phyloP scores from a whole-genome alignment of 2,888 invertebrate species.

The Pseudococcus jackbeardsleyi region DNA sequence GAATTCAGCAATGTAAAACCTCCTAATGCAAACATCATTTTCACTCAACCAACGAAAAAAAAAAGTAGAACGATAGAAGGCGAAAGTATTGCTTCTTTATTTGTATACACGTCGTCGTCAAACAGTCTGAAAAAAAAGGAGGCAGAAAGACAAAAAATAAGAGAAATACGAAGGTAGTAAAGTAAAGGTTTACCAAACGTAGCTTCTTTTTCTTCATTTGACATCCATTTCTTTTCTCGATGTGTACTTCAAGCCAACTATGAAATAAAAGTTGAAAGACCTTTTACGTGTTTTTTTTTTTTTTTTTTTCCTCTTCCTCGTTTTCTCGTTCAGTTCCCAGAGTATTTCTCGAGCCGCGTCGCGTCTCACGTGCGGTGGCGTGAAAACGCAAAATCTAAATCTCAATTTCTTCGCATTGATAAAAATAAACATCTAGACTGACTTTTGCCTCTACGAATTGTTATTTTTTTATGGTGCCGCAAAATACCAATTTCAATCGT shows the following conservation, averaged over 20 bases:
- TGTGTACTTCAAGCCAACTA: slow-evolving; percentile 7
- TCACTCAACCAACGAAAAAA: neutral
- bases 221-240: slow-evolving; percentile 32
- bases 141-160: neutral
- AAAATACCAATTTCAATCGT: slow-evolving; percentile 23
- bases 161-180: neutral
- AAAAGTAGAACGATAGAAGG: neutral
- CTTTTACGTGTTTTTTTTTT: neutral
- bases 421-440: slow-evolving; percentile 3
- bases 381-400: slow-evolving; percentile 16
- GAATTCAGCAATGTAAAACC: neutral
- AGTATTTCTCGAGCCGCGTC: neutral
- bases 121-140: neutral
- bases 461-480: slow-evolving; percentile 26
- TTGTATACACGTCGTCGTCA: neutral
- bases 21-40: neutral
- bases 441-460: neutral
- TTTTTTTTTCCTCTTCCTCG: neutral
- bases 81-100: neutral
- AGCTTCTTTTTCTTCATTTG: slow-evolving; percentile 6
- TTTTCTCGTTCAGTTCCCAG: neutral
- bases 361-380: neutral
- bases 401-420: slow-evolving; percentile 23
- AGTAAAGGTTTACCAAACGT: neutral
- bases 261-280: slow-evolving; percentile 14